Evolutionary conservation across 2,888 invertebrate species (phyloP), one percentile per base, ranked within the genome.

Genomic region (Xylota segnis): DNA sequence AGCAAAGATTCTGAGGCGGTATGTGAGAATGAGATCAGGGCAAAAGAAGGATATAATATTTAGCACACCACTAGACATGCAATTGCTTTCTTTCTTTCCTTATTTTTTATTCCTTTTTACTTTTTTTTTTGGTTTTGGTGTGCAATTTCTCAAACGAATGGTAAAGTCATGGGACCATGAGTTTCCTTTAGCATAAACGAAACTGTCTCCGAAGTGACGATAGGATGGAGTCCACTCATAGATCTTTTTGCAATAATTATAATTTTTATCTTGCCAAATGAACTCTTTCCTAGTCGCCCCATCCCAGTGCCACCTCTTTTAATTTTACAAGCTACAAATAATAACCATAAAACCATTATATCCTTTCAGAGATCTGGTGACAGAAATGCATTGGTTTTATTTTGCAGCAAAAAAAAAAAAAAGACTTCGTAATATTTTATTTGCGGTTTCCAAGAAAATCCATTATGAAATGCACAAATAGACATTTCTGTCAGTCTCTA

Each of bases 311-410:
- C 54, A 68, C 54, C 68, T 68, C 43, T 68, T 68, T 68, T 27
- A 68, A 68, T 68, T 54, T 68, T 56, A 68, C 68, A 56, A 43
- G 40, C 54, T 68, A 43, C 40, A 68, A 54, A 66, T 66, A 52
- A 66, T 66, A 66, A 14, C 66, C 52, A 66, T 66, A 66, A 66
- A 66, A 50, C 66, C 66, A 66, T 52, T 66, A 66, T 66, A 52
- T 52, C 50, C 66, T 54, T 68, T 54, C 40, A 27, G 23, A 40
- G 34, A 54, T 16, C 29, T 68, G 66, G 66, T 66, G 50, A 52
- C 66, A 52, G 40, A 66, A 50, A 66, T 66, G 68, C 68, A 68
- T 56, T 43, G 54, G 68, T 56, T 68, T 56, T 56, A 56, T 54
- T 54, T 56, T 68, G 54, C 40, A 56, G 54, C 43, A 6, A 68